Evolutionary conservation across 1,140 invertebrate genomes (phyloP).

Genomic region (Drosophila parvula): DNA sequence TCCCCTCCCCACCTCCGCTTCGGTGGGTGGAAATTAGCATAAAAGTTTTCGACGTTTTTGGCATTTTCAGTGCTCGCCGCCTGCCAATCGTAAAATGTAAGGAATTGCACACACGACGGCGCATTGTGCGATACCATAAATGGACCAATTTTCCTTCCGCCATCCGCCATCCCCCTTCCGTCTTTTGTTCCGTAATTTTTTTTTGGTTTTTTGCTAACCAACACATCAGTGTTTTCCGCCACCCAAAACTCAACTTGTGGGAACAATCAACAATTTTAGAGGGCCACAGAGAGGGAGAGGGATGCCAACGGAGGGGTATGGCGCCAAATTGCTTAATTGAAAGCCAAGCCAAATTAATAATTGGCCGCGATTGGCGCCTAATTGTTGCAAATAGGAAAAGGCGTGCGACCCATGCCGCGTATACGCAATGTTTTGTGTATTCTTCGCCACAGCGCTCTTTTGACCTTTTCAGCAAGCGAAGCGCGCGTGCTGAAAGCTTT

Average conservation of each 20-base stretch:
- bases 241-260: slow-evolving; percentile 39
- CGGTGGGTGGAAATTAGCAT: slow-evolving; percentile 73
- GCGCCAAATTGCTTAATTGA: slow-evolving; percentile 73
- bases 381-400: slow-evolving; percentile 77
- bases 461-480: slow-evolving; percentile 38
- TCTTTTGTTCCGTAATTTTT: slow-evolving; percentile 46
- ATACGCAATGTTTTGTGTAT: slow-evolving; percentile 65
- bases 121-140: slow-evolving; percentile 61
- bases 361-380: slow-evolving; percentile 72
- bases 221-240: slow-evolving; percentile 13
- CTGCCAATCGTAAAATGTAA: slow-evolving; percentile 74
- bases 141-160: slow-evolving; percentile 67
- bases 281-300: neutral
- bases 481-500: slow-evolving; percentile 62
- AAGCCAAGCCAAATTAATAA: slow-evolving; percentile 79
- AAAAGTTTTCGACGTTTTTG: slow-evolving; percentile 59
- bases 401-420: slow-evolving; percentile 53
- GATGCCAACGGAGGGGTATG: neutral
- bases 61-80: slow-evolving; percentile 50
- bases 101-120: slow-evolving; percentile 71
- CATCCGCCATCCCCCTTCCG: slow-evolving; percentile 40
- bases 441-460: slow-evolving; percentile 23
- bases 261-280: slow-evolving; percentile 33
- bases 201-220: slow-evolving; percentile 10
- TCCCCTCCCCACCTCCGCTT: neutral